Conservation (phyloP, 2,113 vertebrate species). For the Gorsachius goisagi region DNA sequence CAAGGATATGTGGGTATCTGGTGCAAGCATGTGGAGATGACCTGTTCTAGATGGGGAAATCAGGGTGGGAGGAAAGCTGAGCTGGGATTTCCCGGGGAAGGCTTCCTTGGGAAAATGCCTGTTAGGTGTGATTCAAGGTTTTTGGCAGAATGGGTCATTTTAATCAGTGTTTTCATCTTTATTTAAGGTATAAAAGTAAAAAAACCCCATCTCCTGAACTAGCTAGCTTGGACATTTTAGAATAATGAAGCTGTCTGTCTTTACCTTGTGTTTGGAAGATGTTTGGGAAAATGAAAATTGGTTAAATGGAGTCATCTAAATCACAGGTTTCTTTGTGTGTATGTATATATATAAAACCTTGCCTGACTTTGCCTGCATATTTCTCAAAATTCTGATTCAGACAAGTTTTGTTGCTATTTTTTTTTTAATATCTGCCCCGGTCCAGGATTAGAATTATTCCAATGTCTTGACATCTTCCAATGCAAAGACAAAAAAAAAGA, state of each 20-base stretch:
- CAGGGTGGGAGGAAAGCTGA: not conserved
- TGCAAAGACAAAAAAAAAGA: not conserved
- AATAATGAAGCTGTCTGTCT: not conserved
- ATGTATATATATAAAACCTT: not conserved
- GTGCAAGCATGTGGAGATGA: not conserved
- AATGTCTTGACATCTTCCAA: not conserved
- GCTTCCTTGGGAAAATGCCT: not conserved
- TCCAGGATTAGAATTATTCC: not conserved
- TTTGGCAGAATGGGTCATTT: not conserved
- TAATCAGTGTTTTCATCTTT: not conserved
- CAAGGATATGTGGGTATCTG: not conserved
- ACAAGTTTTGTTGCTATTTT: not conserved
- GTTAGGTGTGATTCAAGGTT: not conserved
- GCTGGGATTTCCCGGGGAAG: not conserved
- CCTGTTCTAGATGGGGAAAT: not conserved
- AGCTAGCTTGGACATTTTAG: not conserved
- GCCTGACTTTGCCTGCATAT: not conserved
- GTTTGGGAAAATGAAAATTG: not conserved
- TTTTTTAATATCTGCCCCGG: not conserved
- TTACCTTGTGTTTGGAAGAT: not conserved
- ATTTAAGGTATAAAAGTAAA: not conserved
- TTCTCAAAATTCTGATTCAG: not conserved
- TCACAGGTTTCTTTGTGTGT: not conserved
- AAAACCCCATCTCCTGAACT: not conserved
- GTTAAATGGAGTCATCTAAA: not conserved